Evolutionary conservation across 2,113 vertebrate genomes (phyloP), one percentile per base, ranked within the genome.

Genomic region (Crotalus tigris): DNA sequence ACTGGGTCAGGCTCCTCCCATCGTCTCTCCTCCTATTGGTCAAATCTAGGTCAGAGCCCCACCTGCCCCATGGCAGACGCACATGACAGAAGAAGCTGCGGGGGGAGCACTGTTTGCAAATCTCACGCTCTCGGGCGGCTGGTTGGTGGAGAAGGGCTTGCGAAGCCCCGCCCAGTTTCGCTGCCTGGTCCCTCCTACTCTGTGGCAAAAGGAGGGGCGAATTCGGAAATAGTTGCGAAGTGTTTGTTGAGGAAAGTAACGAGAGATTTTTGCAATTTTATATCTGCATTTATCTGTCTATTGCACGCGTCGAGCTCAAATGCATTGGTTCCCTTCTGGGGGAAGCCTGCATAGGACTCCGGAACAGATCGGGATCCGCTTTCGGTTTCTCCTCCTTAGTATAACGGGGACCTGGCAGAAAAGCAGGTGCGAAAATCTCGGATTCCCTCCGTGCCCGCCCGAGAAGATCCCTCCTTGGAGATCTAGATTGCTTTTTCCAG

Each of bases 1-100:
- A 95, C 57, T 95, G 94, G 95, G 95, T 96, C 95, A 95, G 91
- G 91, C 93, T 91, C 95, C 94, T 91, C 95, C 95, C 64, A 85
- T 21, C 19, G 0, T 13, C 12, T 21, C 0, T 10, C 8, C 12
- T 75, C 21, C 61, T 49, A 96, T 96, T 96, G 95, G 95, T 19
- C 90, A 94, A 95, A 96, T 93, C 88, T 96, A 94, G 95, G 95
- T 96, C 95, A 96, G 92, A 86, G 92, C 93, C 89, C 90, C 89
- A 94, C 87, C 64, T 58, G 94, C 81, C 91, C 94, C 91, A 49
- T 61, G 46, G 94, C 95, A 94, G 29, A 88, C 94, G 81, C 86
- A 33, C 91, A 92, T 89, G 90, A 93, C 5, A 85, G 61, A 92
- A 85, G 61, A 26, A 85, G 8, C 0, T 9, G 46, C 44, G 12